A percentile compares a stretch with the other conserved stretches of the same genome.
These are phyloP conservation scores for Pedetes capensis DNA, from an alignment of 2,113 vertebrate species.

Conservation along the genomic window DNA sequence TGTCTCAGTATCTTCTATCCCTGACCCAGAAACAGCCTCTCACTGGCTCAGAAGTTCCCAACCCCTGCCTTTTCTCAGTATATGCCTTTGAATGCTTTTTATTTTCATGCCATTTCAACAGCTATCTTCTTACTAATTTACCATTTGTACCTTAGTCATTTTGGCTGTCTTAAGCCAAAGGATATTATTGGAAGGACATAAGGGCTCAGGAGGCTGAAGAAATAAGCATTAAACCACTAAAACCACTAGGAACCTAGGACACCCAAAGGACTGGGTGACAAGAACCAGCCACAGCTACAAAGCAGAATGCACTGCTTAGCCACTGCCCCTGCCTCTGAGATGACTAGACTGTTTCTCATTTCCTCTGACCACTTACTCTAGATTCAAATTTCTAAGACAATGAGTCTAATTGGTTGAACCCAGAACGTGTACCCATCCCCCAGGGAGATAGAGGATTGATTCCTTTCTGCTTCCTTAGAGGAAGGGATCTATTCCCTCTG, in stretches of 20 bases:
- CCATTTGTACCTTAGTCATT: background rate
- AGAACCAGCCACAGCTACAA: background rate
- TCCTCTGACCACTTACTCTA: background rate
- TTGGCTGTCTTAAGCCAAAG: constrained; percentile 19
- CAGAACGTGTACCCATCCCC: background rate
- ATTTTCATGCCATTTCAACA: constrained; percentile 2
- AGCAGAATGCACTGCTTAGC: background rate
- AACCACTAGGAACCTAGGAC: background rate
- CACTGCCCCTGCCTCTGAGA: no score
- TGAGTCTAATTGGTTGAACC: background rate
- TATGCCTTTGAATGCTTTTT: background rate
- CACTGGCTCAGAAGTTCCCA: background rate
- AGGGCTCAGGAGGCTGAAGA: background rate
- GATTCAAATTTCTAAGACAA: background rate
- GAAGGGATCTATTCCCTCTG: background rate
- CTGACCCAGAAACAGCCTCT: background rate
- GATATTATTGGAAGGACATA: background rate
- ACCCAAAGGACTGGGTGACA: background rate
- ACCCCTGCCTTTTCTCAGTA: background rate
- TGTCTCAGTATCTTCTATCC: background rate
- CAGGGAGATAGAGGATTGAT: background rate
- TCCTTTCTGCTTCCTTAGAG: constrained; percentile 2
- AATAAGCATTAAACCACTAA: background rate
- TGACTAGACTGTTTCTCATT: background rate
- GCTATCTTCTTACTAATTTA: background rate